Evolutionary conservation across 2,888 invertebrate species (phyloP).

Genomic region (Drosophila aldrichi): DNA sequence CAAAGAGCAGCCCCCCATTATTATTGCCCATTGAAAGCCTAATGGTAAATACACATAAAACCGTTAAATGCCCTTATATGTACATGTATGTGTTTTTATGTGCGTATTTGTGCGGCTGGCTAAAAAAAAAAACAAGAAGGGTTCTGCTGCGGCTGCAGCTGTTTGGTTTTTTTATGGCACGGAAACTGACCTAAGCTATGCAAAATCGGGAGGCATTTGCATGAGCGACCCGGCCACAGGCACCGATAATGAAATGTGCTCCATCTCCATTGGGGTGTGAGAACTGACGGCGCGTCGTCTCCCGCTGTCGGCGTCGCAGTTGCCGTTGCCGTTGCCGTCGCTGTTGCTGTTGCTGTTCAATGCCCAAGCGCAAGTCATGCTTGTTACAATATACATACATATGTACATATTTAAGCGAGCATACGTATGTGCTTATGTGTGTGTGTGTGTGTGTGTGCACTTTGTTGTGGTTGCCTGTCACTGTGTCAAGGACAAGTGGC

Average conservation of each 20-base stretch:
- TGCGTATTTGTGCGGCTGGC: slow-evolving; percentile 26
- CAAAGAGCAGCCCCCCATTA: slow-evolving; percentile 69
- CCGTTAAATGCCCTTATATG: slow-evolving; percentile 60
- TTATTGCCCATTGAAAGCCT: slow-evolving; percentile 75
- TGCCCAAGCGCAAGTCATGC: slow-evolving; percentile 72
- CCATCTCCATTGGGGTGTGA: slow-evolving; percentile 50
- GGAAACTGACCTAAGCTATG: slow-evolving; percentile 77
- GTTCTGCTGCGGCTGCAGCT: slow-evolving; percentile 43
- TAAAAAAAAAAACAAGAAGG: slow-evolving; percentile 45
- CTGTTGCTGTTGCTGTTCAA: slow-evolving; percentile 37
- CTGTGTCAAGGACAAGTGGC: slow-evolving; percentile 79
- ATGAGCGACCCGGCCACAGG: slow-evolving; percentile 49
- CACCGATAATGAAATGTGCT: slow-evolving; percentile 71
- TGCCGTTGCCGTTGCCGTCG: slow-evolving; percentile 7
- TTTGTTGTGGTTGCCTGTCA: slow-evolving; percentile 61
- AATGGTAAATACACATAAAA: slow-evolving; percentile 78
- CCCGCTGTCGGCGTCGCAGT: slow-evolving; percentile 31
- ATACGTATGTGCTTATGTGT: background rate
- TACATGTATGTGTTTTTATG: slow-evolving; percentile 23
- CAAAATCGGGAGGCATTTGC: slow-evolving; percentile 67
- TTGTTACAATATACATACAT: slow-evolving; percentile 41
- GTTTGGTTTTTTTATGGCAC: slow-evolving; percentile 59
- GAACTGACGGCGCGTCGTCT: slow-evolving; percentile 55
- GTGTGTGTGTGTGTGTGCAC: slow-evolving; percentile 15
- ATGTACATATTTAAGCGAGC: slow-evolving; percentile 11